A percentile compares a stretch with the other conserved stretches of the same genome.
Evolutionary conservation across 2,797 vertebrate genomes (phyloP).

Genomic region (Pipistrellus pygmaeus): DNA sequence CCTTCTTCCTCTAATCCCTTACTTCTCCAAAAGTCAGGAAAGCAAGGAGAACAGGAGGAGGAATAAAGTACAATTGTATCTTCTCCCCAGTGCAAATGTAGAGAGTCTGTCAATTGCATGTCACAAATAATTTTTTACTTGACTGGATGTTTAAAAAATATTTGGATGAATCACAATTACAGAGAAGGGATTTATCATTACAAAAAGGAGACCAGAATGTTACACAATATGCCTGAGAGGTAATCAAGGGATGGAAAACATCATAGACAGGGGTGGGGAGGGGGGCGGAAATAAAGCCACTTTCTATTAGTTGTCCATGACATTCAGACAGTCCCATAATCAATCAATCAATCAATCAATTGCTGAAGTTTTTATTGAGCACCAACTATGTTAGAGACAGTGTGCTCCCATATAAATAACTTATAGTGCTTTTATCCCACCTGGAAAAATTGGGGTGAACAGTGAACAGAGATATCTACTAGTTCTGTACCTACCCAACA

Average conservation of each 20-base stretch:
- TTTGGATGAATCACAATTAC: slow-evolving; percentile 8
- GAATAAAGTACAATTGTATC: neutral
- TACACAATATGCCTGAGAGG: neutral
- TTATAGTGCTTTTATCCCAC: neutral
- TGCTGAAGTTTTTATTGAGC: neutral
- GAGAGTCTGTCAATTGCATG: neutral
- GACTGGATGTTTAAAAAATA: neutral
- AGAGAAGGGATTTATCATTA: neutral
- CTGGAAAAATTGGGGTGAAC: neutral
- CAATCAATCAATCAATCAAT: neutral
- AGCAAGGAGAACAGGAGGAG: neutral
- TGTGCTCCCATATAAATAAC: neutral
- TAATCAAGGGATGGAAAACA: neutral
- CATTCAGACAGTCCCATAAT: neutral
- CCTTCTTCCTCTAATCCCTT: neutral
- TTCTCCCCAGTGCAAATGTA: neutral
- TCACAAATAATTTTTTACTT: slow-evolving; percentile 1
- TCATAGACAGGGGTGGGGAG: neutral
- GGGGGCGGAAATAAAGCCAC: neutral
- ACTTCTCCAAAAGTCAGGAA: neutral
- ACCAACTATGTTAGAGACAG: neutral
- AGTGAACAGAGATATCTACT: neutral
- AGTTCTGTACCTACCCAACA: neutral
- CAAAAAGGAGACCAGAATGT: neutral
- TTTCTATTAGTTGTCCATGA: neutral